Evolutionary conservation across 2,113 vertebrate genomes (phyloP).

Genomic region (Psilopsiagon aurifrons): DNA sequence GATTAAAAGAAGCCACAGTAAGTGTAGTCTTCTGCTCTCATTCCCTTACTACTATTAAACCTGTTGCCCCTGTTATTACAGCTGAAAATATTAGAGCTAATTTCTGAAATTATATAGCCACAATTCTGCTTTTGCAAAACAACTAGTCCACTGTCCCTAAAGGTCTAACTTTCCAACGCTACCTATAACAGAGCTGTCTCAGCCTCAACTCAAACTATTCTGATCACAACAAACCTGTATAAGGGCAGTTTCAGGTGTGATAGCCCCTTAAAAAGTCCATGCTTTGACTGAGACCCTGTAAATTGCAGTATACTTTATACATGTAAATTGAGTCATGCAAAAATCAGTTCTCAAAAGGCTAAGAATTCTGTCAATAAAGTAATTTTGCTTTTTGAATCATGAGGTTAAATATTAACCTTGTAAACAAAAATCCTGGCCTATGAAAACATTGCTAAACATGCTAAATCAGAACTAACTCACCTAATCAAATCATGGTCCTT

Average conservation of each 20-base stretch:
- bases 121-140: not conserved
- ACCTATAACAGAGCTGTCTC: not conserved
- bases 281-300: not conserved
- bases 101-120: not conserved
- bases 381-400: not conserved
- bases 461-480: not conserved
- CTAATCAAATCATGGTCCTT: not conserved
- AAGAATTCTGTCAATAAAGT: not conserved
- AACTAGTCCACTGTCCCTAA: not conserved
- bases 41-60: not conserved
- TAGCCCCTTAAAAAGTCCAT: not conserved
- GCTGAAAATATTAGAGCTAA: not conserved
- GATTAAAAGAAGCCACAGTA: conserved; percentile 91
- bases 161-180: not conserved
- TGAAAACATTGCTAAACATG: not conserved
- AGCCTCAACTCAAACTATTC: not conserved
- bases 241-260: not conserved
- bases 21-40: conserved; percentile 30
- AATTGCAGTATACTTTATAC: not conserved
- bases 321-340: not conserved
- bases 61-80: not conserved
- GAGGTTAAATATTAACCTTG: not conserved
- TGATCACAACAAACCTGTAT: not conserved
- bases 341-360: not conserved
- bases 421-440: not conserved